These are phyloP conservation scores for Thrips palmi DNA, from an alignment of 1,140 invertebrate species.

Conservation along the genomic window DNA sequence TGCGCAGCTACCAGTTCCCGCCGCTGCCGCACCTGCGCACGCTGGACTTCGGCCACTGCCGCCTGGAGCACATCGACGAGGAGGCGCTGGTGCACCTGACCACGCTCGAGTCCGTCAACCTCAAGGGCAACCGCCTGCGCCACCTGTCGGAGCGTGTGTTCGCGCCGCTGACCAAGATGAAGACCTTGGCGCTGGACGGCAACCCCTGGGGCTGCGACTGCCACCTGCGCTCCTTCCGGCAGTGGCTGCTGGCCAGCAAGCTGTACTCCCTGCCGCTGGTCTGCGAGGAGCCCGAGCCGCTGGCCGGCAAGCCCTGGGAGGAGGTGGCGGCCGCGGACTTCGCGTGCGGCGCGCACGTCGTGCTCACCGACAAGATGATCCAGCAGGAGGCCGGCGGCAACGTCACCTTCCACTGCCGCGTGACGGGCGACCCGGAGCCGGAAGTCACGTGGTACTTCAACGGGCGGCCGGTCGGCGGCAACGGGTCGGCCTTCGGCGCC, in stretches of 20 bases:
- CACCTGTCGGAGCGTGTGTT: constrained; percentile 44
- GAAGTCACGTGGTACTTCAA: constrained; percentile 67
- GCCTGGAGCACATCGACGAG: constrained; percentile 45
- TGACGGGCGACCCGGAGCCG: constrained; percentile 65
- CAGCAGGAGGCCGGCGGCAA: constrained; percentile 54
- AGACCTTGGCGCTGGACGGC: constrained; percentile 59
- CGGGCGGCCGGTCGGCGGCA: constrained; percentile 35
- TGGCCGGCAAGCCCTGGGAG: constrained; percentile 43
- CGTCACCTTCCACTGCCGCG: constrained; percentile 58
- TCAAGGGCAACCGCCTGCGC: constrained; percentile 46
- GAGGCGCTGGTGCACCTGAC: constrained; percentile 47
- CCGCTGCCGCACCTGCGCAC: constrained; percentile 45
- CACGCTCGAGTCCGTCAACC: constrained; percentile 45
- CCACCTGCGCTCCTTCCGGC: constrained; percentile 55
- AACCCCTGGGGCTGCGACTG: constrained; percentile 84
- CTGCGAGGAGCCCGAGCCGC: constrained; percentile 36
- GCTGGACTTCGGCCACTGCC: constrained; percentile 57
- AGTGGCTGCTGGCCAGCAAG: constrained; percentile 54
- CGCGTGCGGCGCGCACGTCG: constrained; percentile 50
- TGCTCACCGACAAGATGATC: constrained; percentile 35
- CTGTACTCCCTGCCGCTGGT: constrained; percentile 42
- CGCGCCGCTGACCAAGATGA: constrained; percentile 42
- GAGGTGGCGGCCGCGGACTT: constrained; percentile 44
- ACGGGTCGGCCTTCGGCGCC: constrained; percentile 23
- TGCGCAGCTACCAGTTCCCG: constrained; percentile 48